Conservation (phyloP, 2,888 invertebrate genomes). For the Ptilodon capucinus region DNA sequence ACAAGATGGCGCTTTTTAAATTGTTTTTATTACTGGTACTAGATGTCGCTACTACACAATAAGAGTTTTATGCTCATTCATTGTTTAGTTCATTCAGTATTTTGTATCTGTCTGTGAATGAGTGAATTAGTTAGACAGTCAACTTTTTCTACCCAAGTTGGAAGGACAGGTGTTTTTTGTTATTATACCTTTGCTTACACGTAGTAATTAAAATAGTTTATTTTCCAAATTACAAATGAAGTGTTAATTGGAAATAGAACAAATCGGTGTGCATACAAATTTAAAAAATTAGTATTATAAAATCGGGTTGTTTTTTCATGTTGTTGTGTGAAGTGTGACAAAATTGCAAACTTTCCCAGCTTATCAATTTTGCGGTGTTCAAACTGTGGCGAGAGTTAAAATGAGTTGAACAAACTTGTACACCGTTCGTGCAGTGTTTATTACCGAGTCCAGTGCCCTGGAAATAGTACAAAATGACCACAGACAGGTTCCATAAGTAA, state of each 20-base stretch:
- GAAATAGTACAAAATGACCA: conserved; percentile 70
- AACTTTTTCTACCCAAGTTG: conserved; percentile 28
- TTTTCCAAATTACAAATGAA: neutral
- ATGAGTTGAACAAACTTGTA: conserved; percentile 69
- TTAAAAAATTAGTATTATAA: conserved; percentile 1
- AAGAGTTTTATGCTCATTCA: neutral
- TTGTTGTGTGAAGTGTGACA: conserved; percentile 58
- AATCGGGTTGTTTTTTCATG: conserved; percentile 13
- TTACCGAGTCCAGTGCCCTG: conserved; percentile 15
- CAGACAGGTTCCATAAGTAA: conserved; percentile 85
- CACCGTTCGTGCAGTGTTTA: conserved; percentile 26
- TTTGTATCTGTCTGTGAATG: conserved; percentile 16
- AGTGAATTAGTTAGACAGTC: conserved; percentile 10
- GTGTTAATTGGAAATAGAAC: neutral
- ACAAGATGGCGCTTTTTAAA: conserved; percentile 23
- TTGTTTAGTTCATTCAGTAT: neutral
- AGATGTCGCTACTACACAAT: conserved; percentile 37
- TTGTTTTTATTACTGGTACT: neutral
- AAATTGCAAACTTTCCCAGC: conserved; percentile 65
- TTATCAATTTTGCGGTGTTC: conserved; percentile 65
- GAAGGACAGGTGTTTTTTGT: conserved; percentile 40
- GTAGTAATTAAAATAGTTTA: neutral
- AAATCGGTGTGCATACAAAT: neutral
- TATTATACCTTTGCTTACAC: conserved; percentile 17
- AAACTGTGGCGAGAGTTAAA: conserved; percentile 50